Conservation (phyloP, 2,797 vertebrate species). For the Melopsittacus undulatus region DNA sequence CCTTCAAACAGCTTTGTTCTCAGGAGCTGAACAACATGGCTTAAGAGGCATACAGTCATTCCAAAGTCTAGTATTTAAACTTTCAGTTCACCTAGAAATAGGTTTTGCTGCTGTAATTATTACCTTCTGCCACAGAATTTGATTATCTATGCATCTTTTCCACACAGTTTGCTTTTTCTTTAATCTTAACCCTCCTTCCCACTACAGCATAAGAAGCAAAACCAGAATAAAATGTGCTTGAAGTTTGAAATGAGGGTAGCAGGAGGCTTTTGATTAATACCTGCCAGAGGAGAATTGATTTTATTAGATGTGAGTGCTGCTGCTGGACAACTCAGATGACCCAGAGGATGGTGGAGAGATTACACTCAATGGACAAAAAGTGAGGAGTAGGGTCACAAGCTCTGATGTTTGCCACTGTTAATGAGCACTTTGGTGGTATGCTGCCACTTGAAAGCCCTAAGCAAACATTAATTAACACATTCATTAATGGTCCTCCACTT, state of each 20-base stretch:
- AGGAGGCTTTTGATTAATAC: neutral
- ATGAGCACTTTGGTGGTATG: neutral
- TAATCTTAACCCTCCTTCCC: neutral
- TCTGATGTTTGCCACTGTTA: neutral
- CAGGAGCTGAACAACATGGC: neutral
- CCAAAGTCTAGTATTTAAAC: neutral
- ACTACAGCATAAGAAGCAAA: neutral
- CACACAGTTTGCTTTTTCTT: neutral
- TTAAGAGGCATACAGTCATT: neutral
- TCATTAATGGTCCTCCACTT: neutral
- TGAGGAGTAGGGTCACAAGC: neutral
- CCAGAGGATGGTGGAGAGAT: neutral
- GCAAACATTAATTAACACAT: neutral
- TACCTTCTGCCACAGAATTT: neutral
- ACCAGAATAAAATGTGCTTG: neutral
- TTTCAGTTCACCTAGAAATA: neutral
- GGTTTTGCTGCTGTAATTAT: neutral
- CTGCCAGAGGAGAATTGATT: neutral
- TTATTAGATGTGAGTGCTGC: neutral
- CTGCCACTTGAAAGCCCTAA: neutral
- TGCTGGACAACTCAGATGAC: neutral
- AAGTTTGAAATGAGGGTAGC: neutral
- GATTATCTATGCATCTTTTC: neutral
- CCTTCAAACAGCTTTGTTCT: neutral
- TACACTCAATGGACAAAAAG: neutral